phyloP scores from a whole-genome alignment of 2,797 vertebrate genomes.

The Harpagifer antarcticus region DNA sequence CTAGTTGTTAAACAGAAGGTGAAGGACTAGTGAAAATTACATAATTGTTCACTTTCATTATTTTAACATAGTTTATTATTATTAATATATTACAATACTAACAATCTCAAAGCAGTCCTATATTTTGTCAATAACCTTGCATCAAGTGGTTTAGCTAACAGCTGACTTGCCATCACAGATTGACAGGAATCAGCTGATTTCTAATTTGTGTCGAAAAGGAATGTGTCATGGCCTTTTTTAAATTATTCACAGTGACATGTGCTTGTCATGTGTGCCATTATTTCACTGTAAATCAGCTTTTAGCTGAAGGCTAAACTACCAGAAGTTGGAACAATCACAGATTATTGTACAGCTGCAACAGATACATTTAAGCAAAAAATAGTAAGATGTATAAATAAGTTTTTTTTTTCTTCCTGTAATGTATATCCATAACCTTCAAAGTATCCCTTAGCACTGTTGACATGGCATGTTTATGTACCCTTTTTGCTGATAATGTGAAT shows the following conservation, averaged over 20 bases:
- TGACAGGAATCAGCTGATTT: constrained; percentile 42
- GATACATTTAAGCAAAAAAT: neutral
- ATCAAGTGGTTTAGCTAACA: neutral
- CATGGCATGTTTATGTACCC: neutral
- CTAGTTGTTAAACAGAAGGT: no score
- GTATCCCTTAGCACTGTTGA: neutral
- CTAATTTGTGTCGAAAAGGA: constrained; percentile 14
- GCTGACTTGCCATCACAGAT: constrained; percentile 12
- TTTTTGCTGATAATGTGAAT: neutral
- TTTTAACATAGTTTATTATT: neutral
- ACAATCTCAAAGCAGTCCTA: neutral
- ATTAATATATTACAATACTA: no score
- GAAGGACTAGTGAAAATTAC: constrained; percentile 1
- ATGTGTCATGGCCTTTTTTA: constrained; percentile 8
- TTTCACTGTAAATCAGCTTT: neutral
- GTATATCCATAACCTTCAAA: neutral
- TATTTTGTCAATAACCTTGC: neutral
- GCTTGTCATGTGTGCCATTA: constrained; percentile 2
- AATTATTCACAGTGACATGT: constrained; percentile 3
- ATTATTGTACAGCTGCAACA: neutral
- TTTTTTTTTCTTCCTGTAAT: neutral
- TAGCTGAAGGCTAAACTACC: neutral
- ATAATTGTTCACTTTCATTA: neutral
- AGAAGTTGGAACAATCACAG: neutral
- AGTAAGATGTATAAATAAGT: neutral